Evolutionary conservation across 2,888 invertebrate genomes (phyloP).

Genomic region (Ochlodes sylvanus): DNA sequence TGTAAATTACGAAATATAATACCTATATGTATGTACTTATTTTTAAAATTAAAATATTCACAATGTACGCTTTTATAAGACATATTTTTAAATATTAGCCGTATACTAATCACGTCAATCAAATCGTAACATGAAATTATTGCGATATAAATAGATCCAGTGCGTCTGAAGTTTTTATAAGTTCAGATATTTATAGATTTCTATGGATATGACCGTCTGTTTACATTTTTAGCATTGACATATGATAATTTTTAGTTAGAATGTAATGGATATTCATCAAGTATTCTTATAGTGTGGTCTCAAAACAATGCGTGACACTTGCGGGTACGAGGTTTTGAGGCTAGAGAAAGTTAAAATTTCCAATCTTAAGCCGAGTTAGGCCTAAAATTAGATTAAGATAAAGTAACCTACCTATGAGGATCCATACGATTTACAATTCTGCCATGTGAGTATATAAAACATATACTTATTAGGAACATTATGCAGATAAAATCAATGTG

Average conservation of each 20-base stretch:
- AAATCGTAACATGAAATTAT: not conserved
- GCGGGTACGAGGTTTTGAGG: constrained; percentile 79
- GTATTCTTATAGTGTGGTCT: constrained; percentile 58
- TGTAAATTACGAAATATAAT: no score
- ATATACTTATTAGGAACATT: not conserved
- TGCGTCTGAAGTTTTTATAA: not conserved
- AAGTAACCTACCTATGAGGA: not conserved
- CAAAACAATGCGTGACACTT: constrained; percentile 73
- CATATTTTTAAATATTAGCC: no score
- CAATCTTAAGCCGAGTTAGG: constrained; percentile 48
- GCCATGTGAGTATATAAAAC: no score
- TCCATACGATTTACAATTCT: not conserved
- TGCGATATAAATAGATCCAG: not conserved
- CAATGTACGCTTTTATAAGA: no score
- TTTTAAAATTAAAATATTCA: no score
- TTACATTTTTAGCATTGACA: no score
- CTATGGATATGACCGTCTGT: constrained; percentile 25
- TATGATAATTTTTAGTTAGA: no score
- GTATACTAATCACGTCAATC: not conserved
- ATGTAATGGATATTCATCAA: constrained; percentile 38
- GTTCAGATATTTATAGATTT: not conserved
- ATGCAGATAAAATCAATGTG: constrained; percentile 14
- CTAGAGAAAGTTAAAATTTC: constrained; percentile 82
- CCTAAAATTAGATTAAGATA: constrained; percentile 14
- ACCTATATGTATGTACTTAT: no score